Evolutionary conservation across 2,888 invertebrate genomes (phyloP).

Genomic region (Celastrina argiolus): DNA sequence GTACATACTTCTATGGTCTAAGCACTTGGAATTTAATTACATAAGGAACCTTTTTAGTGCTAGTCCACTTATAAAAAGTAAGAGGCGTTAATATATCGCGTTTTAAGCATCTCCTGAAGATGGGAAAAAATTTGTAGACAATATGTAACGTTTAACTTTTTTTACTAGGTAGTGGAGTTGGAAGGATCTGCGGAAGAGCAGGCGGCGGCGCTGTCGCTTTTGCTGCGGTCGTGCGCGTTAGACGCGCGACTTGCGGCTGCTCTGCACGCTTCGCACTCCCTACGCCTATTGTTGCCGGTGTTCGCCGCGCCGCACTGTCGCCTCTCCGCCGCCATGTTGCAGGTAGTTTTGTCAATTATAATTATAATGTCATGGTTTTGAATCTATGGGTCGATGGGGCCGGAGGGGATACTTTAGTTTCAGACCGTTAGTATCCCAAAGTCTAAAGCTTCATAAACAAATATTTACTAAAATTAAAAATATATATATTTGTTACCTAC

Average conservation of each 20-base stretch:
- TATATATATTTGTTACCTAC: too few relatives aligned
- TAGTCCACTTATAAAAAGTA: too few relatives aligned
- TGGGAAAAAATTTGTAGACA: not conserved
- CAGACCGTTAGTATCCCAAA: too few relatives aligned
- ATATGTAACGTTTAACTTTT: not conserved
- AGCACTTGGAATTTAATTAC: not conserved
- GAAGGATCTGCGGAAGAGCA: constrained; percentile 78
- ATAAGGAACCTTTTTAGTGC: too few relatives aligned
- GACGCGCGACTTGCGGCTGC: constrained; percentile 80
- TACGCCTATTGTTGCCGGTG: constrained; percentile 79
- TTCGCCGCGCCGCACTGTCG: constrained; percentile 78
- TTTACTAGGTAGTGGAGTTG: constrained; percentile 80
- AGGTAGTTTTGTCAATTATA: constrained; percentile 46
- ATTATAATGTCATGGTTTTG: not conserved
- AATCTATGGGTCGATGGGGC: too few relatives aligned
- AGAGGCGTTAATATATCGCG: not conserved
- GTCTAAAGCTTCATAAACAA: too few relatives aligned
- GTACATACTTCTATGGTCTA: not conserved
- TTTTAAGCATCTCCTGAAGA: not conserved
- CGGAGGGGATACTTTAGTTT: too few relatives aligned
- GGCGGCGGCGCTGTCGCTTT: constrained; percentile 78
- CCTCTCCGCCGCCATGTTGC: constrained; percentile 78
- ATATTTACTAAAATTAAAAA: too few relatives aligned
- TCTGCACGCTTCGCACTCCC: constrained; percentile 74
- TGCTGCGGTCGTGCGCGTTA: constrained; percentile 77